Evolutionary conservation across 2,113 vertebrate genomes (phyloP).

Genomic region (Delphinapterus leucas): DNA sequence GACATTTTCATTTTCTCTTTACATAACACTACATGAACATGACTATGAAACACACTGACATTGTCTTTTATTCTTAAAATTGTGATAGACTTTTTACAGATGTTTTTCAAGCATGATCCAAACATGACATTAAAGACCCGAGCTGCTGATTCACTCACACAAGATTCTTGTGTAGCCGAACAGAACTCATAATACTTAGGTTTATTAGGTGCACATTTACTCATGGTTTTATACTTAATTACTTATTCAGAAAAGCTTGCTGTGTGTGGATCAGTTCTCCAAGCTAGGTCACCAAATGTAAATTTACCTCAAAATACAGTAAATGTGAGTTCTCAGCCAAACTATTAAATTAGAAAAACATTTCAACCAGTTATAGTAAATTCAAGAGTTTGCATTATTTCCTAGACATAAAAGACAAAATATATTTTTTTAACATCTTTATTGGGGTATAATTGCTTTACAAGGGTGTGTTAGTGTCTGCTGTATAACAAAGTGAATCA

Average conservation of each 20-base stretch:
- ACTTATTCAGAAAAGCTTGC: slow-evolving; percentile 39
- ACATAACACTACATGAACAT: background rate
- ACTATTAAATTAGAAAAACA: slow-evolving; percentile 53
- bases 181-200: background rate
- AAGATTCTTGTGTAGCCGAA: slow-evolving; percentile 6
- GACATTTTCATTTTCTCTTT: slow-evolving; percentile 32
- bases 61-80: slow-evolving; percentile 36
- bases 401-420: slow-evolving; percentile 6
- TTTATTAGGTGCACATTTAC: slow-evolving; percentile 33
- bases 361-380: slow-evolving; percentile 11
- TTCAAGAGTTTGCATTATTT: slow-evolving; percentile 47
- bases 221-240: slow-evolving; percentile 45
- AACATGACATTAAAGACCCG: background rate
- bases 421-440: background rate
- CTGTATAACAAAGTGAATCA: too few relatives aligned
- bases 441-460: too few relatives aligned
- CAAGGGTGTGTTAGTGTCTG: too few relatives aligned
- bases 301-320: slow-evolving; percentile 39
- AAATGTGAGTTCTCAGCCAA: slow-evolving; percentile 44
- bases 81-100: slow-evolving; percentile 30
- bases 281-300: slow-evolving; percentile 54
- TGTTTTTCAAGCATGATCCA: slow-evolving; percentile 41
- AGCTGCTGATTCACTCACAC: slow-evolving; percentile 38
- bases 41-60: background rate
- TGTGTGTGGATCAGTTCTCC: slow-evolving; percentile 19